phyloP scores from a whole-genome alignment of 1,140 invertebrate genomes.

The Bombus ignitus region DNA sequence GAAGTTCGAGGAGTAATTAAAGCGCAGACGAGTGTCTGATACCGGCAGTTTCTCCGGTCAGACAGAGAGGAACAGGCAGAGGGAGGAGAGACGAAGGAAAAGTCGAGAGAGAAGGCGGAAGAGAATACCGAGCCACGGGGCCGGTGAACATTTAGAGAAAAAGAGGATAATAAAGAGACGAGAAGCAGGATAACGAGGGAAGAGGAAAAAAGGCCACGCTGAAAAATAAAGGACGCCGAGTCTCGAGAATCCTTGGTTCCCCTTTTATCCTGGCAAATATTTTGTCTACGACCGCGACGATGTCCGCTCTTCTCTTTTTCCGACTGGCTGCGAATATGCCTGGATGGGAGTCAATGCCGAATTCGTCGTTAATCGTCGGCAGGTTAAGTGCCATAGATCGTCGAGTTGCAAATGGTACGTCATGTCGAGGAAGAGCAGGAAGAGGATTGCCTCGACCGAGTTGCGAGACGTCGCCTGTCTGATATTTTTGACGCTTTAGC shows the following conservation, averaged over 20 bases:
- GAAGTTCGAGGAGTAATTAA: constrained; percentile 66
- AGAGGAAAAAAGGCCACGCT: background rate
- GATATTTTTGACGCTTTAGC: no score
- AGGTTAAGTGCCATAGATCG: constrained; percentile 42
- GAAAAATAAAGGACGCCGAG: background rate
- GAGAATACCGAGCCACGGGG: background rate
- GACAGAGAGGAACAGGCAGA: background rate
- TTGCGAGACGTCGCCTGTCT: no score
- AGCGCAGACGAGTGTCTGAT: constrained; percentile 64
- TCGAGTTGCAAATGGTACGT: background rate
- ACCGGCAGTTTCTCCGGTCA: constrained; percentile 27
- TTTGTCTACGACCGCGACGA: constrained; percentile 38
- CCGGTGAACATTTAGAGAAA: constrained; percentile 6
- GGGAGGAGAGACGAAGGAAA: background rate
- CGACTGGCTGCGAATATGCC: background rate
- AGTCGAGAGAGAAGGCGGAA: background rate
- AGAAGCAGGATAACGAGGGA: constrained; percentile 25
- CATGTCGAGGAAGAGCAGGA: background rate
- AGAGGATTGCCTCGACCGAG: background rate
- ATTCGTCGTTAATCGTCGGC: constrained; percentile 62
- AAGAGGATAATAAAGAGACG: background rate
- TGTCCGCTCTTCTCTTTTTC: background rate
- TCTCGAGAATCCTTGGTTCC: background rate
- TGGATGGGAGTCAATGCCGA: background rate
- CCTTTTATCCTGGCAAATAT: constrained; percentile 34